Base-by-base conservation (phyloP, 2,888 invertebrate species). In the Drosophila mulleri region DNA sequence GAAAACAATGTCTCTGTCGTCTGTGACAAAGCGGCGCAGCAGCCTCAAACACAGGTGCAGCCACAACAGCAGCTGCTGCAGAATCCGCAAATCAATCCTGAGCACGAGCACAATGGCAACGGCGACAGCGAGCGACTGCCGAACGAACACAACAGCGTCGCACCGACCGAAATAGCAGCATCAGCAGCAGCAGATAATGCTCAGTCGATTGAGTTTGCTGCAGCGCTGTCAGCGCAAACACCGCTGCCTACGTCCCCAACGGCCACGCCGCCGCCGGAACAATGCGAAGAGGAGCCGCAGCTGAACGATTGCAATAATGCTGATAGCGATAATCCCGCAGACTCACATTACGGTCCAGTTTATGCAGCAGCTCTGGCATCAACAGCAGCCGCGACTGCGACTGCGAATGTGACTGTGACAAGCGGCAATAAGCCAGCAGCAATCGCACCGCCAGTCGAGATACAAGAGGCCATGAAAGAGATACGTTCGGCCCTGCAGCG, bases 401-500 rank as follows among this genome's bases (percentile, higher is more conserved):
- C 42, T 5, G 35, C 63, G 16, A 3, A 29, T 9, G 26, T 9
- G 8, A 9, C 26, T 23, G 47, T 16, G 16, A 9, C 26, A 20
- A 1, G 29, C 29, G 41, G 26, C 45, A n/a, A 37, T 67, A 59
- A 48, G 48, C 16, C 59, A 41, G 37, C 67, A 42, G 18, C 62
- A 41, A 95, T 95, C 9, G 95, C 95, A 9, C 95, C 95, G 35
- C 84, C 95, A 94, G 83, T 89, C 32, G 92, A 92, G 58, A 92
- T 93, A 71, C 91, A 93, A 91, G 95, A 96, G 82, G 96, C 96
- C 44, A 95, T 97, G 88, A 96, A 96, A 91, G 97, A 97, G 82
- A 97, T 98, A 83, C 95, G 97, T 59, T 95, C 97, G 87, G 96
- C 95, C 75, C 93, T 97, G 77, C 97, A 95, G 93, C 91, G 91